Evolutionary conservation across 2,888 invertebrate species (phyloP).

Genomic region (Eudemis profundana): DNA sequence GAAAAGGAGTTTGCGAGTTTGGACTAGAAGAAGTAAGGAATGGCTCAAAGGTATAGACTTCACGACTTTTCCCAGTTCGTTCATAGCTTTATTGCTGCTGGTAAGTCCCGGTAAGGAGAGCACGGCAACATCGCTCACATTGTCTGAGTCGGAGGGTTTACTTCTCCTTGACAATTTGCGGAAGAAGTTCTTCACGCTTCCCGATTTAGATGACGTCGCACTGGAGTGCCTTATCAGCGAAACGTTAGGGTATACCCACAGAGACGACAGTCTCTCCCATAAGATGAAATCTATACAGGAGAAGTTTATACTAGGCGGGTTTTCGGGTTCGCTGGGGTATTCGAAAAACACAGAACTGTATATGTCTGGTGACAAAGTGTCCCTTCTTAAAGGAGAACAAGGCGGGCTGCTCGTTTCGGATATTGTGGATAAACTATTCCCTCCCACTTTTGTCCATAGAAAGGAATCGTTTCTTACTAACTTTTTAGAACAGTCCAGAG

Average conservation of each 20-base stretch:
- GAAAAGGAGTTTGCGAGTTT: conserved; percentile 68
- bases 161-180: conserved; percentile 64
- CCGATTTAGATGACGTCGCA: conserved; percentile 62
- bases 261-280: conserved; percentile 73
- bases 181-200: conserved; percentile 64
- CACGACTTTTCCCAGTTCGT: conserved; percentile 71
- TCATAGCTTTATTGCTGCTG: conserved; percentile 65
- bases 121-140: conserved; percentile 69
- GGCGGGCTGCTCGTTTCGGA: conserved; percentile 68
- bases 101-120: conserved; percentile 71
- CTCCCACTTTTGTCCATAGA: conserved; percentile 64
- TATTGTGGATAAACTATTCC: conserved; percentile 70
- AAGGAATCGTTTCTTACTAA: conserved; percentile 68
- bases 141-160: conserved; percentile 58
- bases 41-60: conserved; percentile 71
- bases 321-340: conserved; percentile 61
- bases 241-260: conserved; percentile 70
- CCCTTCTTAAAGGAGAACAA: conserved; percentile 55
- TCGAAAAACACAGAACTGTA: conserved; percentile 78
- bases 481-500: conserved; percentile 55
- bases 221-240: conserved; percentile 64
- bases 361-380: conserved; percentile 68
- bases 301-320: conserved; percentile 56
- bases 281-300: conserved; percentile 76
- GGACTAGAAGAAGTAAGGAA: conserved; percentile 72